Percentiles rank a stretch among this genome's conserved stretches.
phyloP scores from a whole-genome alignment of 2,113 vertebrate genomes.

The Tachycineta bicolor region DNA sequence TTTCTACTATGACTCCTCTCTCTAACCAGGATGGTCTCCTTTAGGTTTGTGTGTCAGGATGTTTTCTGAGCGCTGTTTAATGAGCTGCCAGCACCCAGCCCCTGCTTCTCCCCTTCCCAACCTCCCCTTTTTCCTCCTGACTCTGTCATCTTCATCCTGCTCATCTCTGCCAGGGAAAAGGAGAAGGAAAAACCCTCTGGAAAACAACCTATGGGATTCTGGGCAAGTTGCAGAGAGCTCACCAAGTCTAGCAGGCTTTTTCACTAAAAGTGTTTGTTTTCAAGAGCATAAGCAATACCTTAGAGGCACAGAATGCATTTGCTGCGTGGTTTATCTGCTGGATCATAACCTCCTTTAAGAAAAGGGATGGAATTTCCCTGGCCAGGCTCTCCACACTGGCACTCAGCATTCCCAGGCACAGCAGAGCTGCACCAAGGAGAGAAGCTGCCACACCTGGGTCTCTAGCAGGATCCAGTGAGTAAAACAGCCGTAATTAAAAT shows the following conservation, averaged over 20 bases:
- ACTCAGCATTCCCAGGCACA: not conserved
- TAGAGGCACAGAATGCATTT: not conserved
- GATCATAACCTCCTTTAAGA: not conserved
- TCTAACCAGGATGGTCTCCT: not conserved
- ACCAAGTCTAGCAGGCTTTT: not conserved
- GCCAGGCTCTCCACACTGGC: not conserved
- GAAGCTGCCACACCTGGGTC: not conserved
- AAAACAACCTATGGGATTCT: fast-evolving
- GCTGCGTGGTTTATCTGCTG: not conserved
- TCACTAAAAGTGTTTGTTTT: not conserved
- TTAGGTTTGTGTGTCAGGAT: not conserved
- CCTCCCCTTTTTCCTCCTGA: not conserved
- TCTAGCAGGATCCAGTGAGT: not conserved
- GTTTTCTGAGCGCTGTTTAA: not conserved
- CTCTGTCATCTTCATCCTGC: not conserved
- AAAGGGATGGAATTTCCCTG: not conserved
- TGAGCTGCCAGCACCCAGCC: not conserved
- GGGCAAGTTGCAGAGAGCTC: not conserved
- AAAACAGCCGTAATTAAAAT: not conserved
- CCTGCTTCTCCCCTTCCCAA: not conserved
- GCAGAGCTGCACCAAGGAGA: not conserved
- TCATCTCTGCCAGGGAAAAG: not conserved
- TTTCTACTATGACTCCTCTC: not conserved
- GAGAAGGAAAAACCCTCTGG: not conserved
- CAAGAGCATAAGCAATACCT: not conserved